Evolutionary conservation across 2,888 invertebrate genomes (phyloP), one percentile per base, ranked within the genome.

Genomic region (Aphodius sticticus): DNA sequence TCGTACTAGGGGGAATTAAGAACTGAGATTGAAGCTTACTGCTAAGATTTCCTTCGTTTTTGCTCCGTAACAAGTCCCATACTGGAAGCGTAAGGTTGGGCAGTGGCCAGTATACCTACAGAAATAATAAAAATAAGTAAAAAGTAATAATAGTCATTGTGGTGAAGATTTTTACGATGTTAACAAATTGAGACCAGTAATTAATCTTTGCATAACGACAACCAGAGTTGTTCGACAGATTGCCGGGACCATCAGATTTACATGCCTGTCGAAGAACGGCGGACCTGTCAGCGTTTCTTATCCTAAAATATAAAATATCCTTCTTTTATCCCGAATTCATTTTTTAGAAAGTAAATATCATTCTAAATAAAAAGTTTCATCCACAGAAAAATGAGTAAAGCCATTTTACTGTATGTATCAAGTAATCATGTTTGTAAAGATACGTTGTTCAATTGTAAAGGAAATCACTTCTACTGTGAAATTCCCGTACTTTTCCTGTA

Each of bases 51-150:
- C 93, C 84, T 93, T 91, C 4, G 94, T 94, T 86, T 92, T 93
- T 83, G 93, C 92, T 16, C 94, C 94, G 87, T 94, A 94, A 86
- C 93, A 91, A 88, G 93, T 93, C 76, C 94, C 94, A 85, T 92
- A 93, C 76, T 93, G 92, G 86, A 94, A 94, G 85, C 94, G 93
- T 77, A 94, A 90, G 84, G 93, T 92, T 76, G 94, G 94, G 87
- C 94, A 94, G 85, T 94, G 94, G 12, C 94, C 94, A 1, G 94
- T 94, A 87, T 94, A 94, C 82, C 94, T 94, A 90, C 16, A 87
- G 87, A 78, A 80, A 86, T 81, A 80, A 26, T 26, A 26, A 26
- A 26, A 79, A 79, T 14, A 69, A 70, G 37, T 76, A 6, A 76
- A 26, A 26, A 26, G 2, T 69, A 69, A 76, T 69, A 69, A 76